Evolutionary conservation across 2,888 invertebrate genomes (phyloP).

Genomic region (Alloscopus bannaensis): DNA sequence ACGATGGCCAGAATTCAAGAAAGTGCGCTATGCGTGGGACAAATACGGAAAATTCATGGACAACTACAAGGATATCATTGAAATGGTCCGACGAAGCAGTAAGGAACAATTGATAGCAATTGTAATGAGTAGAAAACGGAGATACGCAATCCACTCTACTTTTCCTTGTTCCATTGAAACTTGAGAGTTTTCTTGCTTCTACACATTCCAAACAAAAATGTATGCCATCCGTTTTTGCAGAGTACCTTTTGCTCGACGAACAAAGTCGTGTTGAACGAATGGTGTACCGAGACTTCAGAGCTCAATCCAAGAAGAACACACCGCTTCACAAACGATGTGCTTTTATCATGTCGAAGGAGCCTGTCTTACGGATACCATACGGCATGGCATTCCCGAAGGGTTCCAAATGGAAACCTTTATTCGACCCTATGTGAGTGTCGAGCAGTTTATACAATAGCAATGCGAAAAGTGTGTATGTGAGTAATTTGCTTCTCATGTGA

Average conservation of each 20-base stretch:
- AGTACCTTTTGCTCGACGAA: slow-evolving; percentile 71
- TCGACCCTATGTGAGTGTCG: slow-evolving; percentile 84
- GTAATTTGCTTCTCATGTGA: too few relatives aligned
- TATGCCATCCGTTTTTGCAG: slow-evolving; percentile 52
- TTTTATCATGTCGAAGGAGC: slow-evolving; percentile 84
- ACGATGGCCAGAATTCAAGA: slow-evolving; percentile 71
- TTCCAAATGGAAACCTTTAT: slow-evolving; percentile 80
- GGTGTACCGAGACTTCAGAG: slow-evolving; percentile 71
- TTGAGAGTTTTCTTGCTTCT: background rate
- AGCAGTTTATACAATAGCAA: too few relatives aligned
- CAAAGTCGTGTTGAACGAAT: slow-evolving; percentile 70
- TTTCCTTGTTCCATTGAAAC: background rate
- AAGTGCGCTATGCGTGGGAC: slow-evolving; percentile 64
- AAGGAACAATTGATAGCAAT: slow-evolving; percentile 41
- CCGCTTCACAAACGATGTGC: slow-evolving; percentile 83
- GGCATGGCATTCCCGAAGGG: slow-evolving; percentile 84
- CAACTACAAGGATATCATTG: slow-evolving; percentile 69
- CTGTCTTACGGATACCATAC: slow-evolving; percentile 81
- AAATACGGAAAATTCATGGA: slow-evolving; percentile 67
- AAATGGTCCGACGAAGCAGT: slow-evolving; percentile 69
- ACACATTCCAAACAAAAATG: background rate
- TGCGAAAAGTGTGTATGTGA: too few relatives aligned
- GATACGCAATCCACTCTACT: background rate
- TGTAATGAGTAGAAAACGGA: too few relatives aligned
- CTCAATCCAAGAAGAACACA: slow-evolving; percentile 76